Percentiles rank a stretch among this genome's conserved stretches.
phyloP scores from a whole-genome alignment of 2,888 invertebrate genomes.

The Noctua fimbriata region DNA sequence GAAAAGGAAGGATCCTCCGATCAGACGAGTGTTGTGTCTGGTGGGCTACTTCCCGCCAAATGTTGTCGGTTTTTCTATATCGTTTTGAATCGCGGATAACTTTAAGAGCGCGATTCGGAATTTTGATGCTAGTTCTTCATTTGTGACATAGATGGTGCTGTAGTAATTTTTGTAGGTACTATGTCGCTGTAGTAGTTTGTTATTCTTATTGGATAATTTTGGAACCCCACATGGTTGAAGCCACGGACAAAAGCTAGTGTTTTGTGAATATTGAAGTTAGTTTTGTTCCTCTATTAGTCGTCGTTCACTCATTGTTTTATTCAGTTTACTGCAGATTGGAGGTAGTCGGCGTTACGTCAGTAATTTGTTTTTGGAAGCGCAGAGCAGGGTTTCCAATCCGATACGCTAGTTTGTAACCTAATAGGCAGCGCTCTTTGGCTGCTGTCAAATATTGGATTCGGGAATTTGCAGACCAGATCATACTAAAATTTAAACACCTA shows the following conservation, averaged over 20 bases:
- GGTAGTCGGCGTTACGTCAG: not conserved
- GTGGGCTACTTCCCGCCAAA: not conserved
- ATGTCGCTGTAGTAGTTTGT: too few species aligned
- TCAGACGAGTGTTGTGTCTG: not conserved
- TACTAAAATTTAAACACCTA: not conserved
- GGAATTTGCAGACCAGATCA: not conserved
- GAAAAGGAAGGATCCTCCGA: not conserved
- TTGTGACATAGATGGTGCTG: not conserved
- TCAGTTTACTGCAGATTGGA: not conserved
- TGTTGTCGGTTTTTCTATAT: too few species aligned
- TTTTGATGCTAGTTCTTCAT: not conserved
- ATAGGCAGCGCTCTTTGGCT: conserved; percentile 15
- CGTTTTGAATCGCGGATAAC: not conserved
- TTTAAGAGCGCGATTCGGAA: not conserved
- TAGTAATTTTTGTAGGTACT: not conserved
- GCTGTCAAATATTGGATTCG: not conserved
- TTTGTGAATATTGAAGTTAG: not conserved
- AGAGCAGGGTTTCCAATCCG: not conserved
- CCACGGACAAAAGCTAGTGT: not conserved
- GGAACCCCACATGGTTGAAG: not conserved
- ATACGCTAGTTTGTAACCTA: conserved; percentile 2
- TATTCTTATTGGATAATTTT: not conserved
- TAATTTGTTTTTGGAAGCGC: conserved; percentile 31
- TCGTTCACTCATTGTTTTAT: not conserved
- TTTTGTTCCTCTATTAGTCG: not conserved